phyloP scores from a whole-genome alignment of 2,113 vertebrate genomes.

The Sebastes schlegelii region DNA sequence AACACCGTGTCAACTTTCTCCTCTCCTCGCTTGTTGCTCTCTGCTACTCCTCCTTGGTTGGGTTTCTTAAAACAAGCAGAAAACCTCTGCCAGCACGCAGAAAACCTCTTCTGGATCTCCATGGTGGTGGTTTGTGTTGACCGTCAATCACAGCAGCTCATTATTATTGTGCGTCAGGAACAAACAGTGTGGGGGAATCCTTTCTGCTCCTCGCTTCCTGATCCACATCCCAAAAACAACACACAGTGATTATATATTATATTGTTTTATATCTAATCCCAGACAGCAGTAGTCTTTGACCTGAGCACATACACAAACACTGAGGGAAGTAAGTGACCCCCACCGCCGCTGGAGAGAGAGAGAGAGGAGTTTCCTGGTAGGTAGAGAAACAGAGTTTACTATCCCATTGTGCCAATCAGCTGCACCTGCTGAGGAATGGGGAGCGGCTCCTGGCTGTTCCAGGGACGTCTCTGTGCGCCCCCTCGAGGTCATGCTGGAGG shows the following conservation, averaged over 20 bases:
- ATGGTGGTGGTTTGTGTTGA: constrained; percentile 50
- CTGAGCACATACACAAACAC: background rate
- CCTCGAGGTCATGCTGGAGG: background rate
- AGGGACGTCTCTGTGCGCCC: background rate
- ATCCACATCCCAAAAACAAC: background rate
- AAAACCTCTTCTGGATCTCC: constrained; percentile 45
- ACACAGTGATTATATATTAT: background rate
- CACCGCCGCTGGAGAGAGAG: too few species aligned
- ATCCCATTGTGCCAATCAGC: background rate
- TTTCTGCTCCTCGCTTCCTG: background rate
- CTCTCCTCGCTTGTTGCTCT: fast-evolving
- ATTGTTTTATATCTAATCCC: background rate
- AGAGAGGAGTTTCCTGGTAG: background rate
- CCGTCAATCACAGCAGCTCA: constrained; percentile 44
- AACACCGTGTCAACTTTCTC: fast-evolving
- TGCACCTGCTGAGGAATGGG: constrained; percentile 7
- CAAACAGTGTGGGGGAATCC: background rate
- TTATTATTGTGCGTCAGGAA: background rate
- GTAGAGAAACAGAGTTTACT: background rate
- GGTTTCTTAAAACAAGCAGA: constrained; percentile 56
- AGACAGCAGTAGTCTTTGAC: background rate
- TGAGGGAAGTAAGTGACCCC: too few species aligned
- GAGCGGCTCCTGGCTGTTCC: background rate
- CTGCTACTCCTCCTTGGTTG: too few species aligned
- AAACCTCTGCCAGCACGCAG: constrained; percentile 56